Evolutionary conservation across 2,888 invertebrate species (phyloP).

Genomic region (Drosophila anceps): DNA sequence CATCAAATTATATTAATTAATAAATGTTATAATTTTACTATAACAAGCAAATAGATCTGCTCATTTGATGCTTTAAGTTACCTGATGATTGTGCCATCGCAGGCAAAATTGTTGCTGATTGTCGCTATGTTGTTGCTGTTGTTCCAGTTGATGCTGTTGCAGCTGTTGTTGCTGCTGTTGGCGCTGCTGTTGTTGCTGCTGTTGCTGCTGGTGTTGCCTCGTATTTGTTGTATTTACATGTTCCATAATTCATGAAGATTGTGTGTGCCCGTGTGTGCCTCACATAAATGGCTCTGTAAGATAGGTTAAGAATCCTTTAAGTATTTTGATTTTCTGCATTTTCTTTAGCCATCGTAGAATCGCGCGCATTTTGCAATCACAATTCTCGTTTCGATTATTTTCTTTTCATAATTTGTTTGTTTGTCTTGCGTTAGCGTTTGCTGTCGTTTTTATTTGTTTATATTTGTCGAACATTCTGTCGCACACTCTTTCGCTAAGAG

Average conservation of each 20-base stretch:
- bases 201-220: conserved; percentile 68
- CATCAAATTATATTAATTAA: neutral
- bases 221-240: conserved; percentile 81
- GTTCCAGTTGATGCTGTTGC: conserved; percentile 67
- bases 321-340: neutral
- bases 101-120: conserved; percentile 91
- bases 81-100: conserved; percentile 94
- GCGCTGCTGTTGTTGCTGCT: conserved; percentile 1
- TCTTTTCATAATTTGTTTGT: conserved; percentile 69
- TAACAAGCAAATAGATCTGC: neutral
- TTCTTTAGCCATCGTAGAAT: conserved; percentile 1
- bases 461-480: conserved; percentile 66
- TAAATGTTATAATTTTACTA: neutral
- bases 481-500: conserved; percentile 57
- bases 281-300: conserved; percentile 56
- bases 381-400: conserved; percentile 39
- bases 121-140: conserved; percentile 76
- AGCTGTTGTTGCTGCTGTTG: conserved; percentile 61
- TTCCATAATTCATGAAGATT: conserved; percentile 82
- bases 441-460: conserved; percentile 67
- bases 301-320: conserved; percentile 29
- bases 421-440: conserved; percentile 54
- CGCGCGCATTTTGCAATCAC: conserved; percentile 22
- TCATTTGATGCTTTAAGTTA: neutral
- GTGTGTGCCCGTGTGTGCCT: conserved; percentile 36